These are phyloP conservation scores for Phoxinus dragarum DNA, from an alignment of 2,797 vertebrate genomes.

Conservation along the genomic window DNA sequence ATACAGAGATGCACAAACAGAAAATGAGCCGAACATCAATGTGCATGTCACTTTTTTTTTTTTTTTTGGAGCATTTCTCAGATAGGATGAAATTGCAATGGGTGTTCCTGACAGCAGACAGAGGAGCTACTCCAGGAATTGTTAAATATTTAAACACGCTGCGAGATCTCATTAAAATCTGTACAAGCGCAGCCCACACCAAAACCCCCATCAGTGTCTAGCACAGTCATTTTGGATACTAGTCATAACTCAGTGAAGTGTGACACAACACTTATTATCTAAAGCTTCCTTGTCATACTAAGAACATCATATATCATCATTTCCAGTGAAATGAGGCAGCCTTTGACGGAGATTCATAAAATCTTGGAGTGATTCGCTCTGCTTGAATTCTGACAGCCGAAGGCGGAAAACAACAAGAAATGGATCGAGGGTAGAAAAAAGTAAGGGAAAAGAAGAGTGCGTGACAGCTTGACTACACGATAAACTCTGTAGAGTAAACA, in stretches of 20 bases:
- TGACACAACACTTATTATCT: slow-evolving; percentile 84
- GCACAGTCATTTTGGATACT: slow-evolving; percentile 63
- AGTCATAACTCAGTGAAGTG: slow-evolving; percentile 79
- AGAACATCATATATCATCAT: slow-evolving; percentile 77
- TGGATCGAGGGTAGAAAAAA: slow-evolving; percentile 57
- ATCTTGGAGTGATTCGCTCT: slow-evolving; percentile 73
- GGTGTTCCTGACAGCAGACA: slow-evolving; percentile 74
- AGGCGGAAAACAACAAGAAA: slow-evolving; percentile 62
- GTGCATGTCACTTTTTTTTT: slow-evolving; percentile 39
- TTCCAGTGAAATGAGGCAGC: slow-evolving; percentile 76
- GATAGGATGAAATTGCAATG: slow-evolving; percentile 66
- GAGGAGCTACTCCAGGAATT: slow-evolving; percentile 77
- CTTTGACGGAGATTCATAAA: slow-evolving; percentile 71
- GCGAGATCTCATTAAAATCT: slow-evolving; percentile 84
- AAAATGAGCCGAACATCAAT: slow-evolving; percentile 29
- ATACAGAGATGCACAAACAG: neutral
- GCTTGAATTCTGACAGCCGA: slow-evolving; percentile 73
- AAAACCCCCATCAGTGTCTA: slow-evolving; percentile 67
- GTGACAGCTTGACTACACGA: slow-evolving; percentile 74
- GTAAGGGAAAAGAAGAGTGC: slow-evolving; percentile 57
- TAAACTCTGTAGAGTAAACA: slow-evolving; percentile 74
- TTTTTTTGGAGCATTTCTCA: slow-evolving; percentile 56
- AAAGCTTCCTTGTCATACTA: slow-evolving; percentile 72
- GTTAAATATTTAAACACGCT: slow-evolving; percentile 86
- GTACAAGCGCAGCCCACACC: slow-evolving; percentile 72